Evolutionary conservation across 2,797 vertebrate species (phyloP).

Genomic region (Onychomys leucogaster): DNA sequence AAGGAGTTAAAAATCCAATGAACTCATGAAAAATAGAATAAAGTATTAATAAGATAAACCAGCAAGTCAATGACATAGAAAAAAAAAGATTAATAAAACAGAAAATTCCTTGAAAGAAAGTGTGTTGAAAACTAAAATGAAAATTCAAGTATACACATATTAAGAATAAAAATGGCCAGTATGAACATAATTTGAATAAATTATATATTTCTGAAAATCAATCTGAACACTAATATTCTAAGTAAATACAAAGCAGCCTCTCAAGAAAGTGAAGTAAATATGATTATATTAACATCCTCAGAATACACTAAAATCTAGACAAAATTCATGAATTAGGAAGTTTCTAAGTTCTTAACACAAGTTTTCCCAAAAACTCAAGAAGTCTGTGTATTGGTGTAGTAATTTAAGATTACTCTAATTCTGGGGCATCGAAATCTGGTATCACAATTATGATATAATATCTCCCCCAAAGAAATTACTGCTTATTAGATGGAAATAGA

Average conservation of each 20-base stretch:
- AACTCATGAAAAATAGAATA: background rate
- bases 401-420: background rate
- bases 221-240: background rate
- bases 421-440: background rate
- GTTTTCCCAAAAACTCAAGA: background rate
- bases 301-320: background rate
- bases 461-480: background rate
- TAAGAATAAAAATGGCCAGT: background rate
- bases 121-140: background rate
- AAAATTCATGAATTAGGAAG: background rate
- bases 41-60: background rate
- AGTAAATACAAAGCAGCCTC: background rate
- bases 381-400: background rate
- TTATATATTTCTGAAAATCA: background rate
- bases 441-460: background rate
- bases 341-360: background rate
- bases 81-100: background rate
- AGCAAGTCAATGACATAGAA: background rate
- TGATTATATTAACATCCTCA: background rate
- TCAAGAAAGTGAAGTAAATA: background rate
- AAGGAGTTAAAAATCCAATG: background rate
- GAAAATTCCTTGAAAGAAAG: background rate
- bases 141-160: background rate
- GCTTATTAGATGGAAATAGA: background rate
- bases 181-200: background rate